These are phyloP conservation scores for Peucedramus taeniatus DNA, from an alignment of 2,113 vertebrate genomes.

Conservation along the genomic window DNA sequence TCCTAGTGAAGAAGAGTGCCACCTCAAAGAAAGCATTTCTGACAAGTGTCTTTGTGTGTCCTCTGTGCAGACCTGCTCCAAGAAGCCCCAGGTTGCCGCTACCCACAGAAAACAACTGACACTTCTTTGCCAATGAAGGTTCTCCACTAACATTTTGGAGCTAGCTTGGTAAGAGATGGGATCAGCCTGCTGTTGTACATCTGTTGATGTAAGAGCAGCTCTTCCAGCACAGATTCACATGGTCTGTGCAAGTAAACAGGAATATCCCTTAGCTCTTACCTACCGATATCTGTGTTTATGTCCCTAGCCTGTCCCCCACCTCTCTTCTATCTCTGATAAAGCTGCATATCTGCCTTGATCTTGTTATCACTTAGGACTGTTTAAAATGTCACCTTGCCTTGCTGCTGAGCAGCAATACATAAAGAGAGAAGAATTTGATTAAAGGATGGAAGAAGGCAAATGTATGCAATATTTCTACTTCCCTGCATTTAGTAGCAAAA, in stretches of 20 bases:
- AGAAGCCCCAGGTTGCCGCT: neutral
- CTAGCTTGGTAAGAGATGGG: fast-evolving
- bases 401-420: neutral
- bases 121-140: neutral
- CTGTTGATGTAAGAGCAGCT: neutral
- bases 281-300: neutral
- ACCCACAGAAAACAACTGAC: neutral
- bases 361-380: neutral
- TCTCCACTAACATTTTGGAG: neutral
- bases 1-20: fast-evolving
- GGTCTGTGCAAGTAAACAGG: neutral
- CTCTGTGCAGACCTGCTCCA: neutral
- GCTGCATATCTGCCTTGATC: neutral
- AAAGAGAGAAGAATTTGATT: neutral
- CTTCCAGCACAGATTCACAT: neutral
- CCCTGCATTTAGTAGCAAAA: neutral
- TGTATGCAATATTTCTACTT: neutral
- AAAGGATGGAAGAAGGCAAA: neutral
- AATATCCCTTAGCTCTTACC: neutral
- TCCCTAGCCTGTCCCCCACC: neutral
- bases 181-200: neutral
- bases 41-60: neutral
- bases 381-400: neutral
- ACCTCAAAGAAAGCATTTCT: neutral
- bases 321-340: neutral